A percentile compares a stretch with the other conserved stretches of the same genome.
Conservation (phyloP, 2,113 vertebrate species). For the Egretta garzetta region DNA sequence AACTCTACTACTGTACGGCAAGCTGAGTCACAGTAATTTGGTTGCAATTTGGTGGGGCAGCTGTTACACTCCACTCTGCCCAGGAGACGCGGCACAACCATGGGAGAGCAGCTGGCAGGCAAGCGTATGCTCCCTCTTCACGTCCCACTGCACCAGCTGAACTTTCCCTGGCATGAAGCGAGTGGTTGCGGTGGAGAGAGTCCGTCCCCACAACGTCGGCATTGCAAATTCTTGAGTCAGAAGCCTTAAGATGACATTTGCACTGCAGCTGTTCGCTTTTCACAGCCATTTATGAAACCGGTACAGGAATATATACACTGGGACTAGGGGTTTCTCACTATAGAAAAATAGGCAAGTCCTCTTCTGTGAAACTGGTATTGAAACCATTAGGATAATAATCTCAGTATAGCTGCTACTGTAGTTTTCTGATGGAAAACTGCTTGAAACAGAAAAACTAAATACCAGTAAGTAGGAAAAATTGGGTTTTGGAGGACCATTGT, state of each 20-base stretch:
- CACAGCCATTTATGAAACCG: background rate
- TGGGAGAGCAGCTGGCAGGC: background rate
- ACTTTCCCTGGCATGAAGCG: background rate
- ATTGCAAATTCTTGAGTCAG: background rate
- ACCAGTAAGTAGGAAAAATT: background rate
- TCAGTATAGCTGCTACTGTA: background rate
- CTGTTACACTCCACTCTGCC: background rate
- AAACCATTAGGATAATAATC: background rate
- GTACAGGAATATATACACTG: background rate
- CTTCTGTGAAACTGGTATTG: background rate
- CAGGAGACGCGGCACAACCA: rapidly evolving
- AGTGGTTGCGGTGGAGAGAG: background rate
- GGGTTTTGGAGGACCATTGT: background rate
- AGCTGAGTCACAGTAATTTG: background rate
- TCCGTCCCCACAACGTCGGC: background rate
- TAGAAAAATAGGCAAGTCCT: background rate
- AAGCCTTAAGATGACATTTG: background rate
- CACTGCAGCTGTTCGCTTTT: background rate
- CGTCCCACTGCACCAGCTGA: background rate
- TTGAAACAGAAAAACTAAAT: background rate
- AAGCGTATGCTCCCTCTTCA: rapidly evolving
- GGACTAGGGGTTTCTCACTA: background rate
- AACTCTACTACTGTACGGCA: background rate
- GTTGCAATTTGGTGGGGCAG: background rate
- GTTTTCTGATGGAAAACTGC: background rate